Base-by-base conservation (phyloP, 1,140 invertebrate genomes). In the Panagrolaimus sp. region DNA sequence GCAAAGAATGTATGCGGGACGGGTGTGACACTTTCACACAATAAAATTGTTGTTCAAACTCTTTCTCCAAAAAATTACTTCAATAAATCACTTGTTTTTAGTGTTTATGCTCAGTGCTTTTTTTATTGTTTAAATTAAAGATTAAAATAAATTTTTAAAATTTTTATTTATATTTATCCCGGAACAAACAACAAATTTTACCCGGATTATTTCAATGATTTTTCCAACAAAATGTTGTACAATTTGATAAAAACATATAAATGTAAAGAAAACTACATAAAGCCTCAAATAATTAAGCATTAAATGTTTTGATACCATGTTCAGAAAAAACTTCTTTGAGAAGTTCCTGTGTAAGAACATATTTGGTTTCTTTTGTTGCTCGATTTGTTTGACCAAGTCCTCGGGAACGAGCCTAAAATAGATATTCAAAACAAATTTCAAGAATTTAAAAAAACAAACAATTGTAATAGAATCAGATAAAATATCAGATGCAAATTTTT, bases 401-500 rank as follows among this genome's bases (percentile, higher is more conserved):
- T 12, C 52, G 15, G 4, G 21, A 26, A n/a, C n/a, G 21, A 28
- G 52, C 52, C 52, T 58, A 28, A 21, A 58, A 58, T 9, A 8
- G 5, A 21, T 10, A 4, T 58, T 26, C 17, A 10, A 6, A 26
- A 58, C 4, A 3, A 24, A 1, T 17, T 5, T n/a, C 17, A 8
- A 1, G 15, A 58, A 21, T 4, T 58, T 0, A 21, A 24, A 12
- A 12, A 12, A 26, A 26, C n/a, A n/a, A 26, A 58, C 52, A 21
- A 58, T 58, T 21, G 52, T 58, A 21, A 58, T 58, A 3, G 52
- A 12, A 58, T 58, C 52, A n/a, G 52, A 58, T n/a, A 58, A 58
- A 14, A 58, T 28, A 58, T 58, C 52, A 6, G 52, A 26, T 28
- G 28, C 52, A 26, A 58, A 21, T 28, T 58, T 58, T 28, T 58